These are phyloP conservation scores for Bimastos eiseni DNA, from an alignment of 2,888 invertebrate genomes.

Conservation along the genomic window DNA sequence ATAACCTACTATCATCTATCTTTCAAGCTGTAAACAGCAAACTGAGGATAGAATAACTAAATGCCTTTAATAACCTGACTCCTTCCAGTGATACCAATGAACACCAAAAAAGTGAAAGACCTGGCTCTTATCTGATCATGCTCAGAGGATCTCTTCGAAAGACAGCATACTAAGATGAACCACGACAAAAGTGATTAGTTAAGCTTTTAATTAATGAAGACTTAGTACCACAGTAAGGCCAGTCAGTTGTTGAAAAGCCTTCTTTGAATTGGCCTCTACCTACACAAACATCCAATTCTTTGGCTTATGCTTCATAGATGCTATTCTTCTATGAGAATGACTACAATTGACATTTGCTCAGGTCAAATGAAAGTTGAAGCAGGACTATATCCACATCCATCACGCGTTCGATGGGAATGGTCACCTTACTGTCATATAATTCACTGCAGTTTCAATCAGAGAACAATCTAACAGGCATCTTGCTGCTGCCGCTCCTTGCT, in stretches of 20 bases:
- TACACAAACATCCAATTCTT: background rate
- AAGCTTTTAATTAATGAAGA: background rate
- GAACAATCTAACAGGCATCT: background rate
- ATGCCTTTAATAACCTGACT: background rate
- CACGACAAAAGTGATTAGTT: background rate
- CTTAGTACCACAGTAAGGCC: background rate
- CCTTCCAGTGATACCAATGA: background rate
- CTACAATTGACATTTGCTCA: background rate
- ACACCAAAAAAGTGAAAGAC: background rate
- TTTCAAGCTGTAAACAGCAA: too few relatives aligned
- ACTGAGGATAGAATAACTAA: background rate
- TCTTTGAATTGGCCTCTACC: background rate
- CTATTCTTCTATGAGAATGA: background rate
- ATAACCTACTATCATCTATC: too few relatives aligned
- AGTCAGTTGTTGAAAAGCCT: background rate
- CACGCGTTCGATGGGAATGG: background rate
- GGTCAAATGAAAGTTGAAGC: conserved; percentile 13
- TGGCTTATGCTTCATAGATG: background rate
- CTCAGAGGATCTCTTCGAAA: background rate
- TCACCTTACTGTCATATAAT: background rate
- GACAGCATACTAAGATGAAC: background rate
- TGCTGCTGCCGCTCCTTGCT: background rate
- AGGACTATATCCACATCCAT: background rate
- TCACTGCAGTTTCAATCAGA: background rate
- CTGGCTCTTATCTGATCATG: background rate